Base-by-base conservation (phyloP, 2,113 vertebrate species). In the Charadrius vociferus region DNA sequence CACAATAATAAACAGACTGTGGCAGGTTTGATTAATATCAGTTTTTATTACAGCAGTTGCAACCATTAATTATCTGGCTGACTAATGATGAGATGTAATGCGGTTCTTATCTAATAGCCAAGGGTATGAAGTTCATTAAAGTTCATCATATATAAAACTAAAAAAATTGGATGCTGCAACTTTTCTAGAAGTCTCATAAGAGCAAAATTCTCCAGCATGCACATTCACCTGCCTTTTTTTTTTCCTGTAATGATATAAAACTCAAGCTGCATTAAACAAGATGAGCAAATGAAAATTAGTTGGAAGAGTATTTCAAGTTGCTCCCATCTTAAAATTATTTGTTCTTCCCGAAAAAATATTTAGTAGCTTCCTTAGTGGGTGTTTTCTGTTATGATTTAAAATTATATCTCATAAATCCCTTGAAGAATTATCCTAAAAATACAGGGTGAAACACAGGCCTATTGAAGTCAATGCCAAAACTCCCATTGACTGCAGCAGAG, bases 361-460 rank as follows among this genome's bases (percentile, higher is more conserved):
- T 97, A 97, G 96, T 88, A 93, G 93, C 80, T 97, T 97, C 88
- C 96, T 94, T 86, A 85, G 78, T 93, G 94, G 95, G 97, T 97
- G 95, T 97, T 98, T 97, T 98, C 97, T 97, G 96, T 97, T 95
- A 97, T 97, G 95, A 95, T 92, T 95, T 88, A 96, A 91, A 95
- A 94, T 97, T 85, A 74, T 97, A 93, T 96, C 92, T 82, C 90
- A 97, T 93, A 97, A 96, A 98, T 88, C 89, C 41, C 59, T 91
- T 91, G 14, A 75, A 86, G 93, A 97, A 96, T 91, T 93, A 96
- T 95, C 89, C 96, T 89, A 92, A 96, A 90, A 84, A 93, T 93
- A 96, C 81, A 52, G 91, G 95, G 88, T 96, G 93, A 97, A 97
- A 94, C 78, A 89, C 73, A 93, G 89, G 74, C 70, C 19, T 94